Conservation (phyloP, 2,113 vertebrate species). For the Melospiza melodia region DNA sequence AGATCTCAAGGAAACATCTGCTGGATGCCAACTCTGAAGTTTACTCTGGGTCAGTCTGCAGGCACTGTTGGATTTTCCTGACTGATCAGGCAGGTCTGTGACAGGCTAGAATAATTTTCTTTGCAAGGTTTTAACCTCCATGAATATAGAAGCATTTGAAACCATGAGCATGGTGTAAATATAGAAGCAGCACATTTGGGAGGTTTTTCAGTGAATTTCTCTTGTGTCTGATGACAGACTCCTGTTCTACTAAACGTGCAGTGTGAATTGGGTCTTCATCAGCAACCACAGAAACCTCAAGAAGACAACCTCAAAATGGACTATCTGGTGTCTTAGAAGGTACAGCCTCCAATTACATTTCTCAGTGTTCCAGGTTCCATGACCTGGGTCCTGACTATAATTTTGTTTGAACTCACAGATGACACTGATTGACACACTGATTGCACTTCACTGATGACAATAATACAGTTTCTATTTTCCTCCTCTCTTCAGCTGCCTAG, state of each 20-base stretch:
- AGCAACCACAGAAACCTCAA: background rate
- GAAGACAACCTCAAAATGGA: background rate
- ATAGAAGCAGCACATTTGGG: background rate
- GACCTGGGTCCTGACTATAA: fast-evolving
- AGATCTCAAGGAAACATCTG: background rate
- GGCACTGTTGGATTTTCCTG: background rate
- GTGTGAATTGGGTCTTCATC: background rate
- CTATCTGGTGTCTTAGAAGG: background rate
- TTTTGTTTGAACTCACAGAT: background rate
- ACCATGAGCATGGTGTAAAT: background rate
- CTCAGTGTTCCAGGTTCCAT: background rate
- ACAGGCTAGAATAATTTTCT: background rate
- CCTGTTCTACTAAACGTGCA: background rate
- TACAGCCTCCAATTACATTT: background rate
- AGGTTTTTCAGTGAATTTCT: background rate
- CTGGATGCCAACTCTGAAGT: background rate
- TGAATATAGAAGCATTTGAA: background rate
- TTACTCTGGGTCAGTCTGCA: background rate
- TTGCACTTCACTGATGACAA: background rate
- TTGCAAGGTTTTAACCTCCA: background rate
- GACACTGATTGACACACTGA: background rate
- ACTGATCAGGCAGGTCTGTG: background rate
- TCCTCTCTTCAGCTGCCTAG: background rate
- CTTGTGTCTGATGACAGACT: background rate
- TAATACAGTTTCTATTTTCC: background rate